phyloP scores from a whole-genome alignment of 2,888 invertebrate genomes.

The Xanthorhoe designata region DNA sequence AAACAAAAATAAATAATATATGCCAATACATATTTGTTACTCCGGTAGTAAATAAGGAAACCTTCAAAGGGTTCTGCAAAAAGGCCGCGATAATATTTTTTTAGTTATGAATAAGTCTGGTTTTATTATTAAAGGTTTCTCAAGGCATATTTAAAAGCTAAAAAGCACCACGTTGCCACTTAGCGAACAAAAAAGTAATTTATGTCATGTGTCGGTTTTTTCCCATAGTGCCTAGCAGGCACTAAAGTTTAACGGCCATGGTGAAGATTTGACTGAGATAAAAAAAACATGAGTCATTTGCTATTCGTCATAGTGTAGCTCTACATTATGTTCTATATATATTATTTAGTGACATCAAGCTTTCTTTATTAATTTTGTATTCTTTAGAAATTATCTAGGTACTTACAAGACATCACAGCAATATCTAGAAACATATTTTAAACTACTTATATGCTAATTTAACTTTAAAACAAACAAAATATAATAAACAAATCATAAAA shows the following conservation, averaged over 20 bases:
- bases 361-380: too few species aligned
- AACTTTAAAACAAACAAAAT: too few species aligned
- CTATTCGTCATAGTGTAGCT: constrained; percentile 25
- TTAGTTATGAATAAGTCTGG: constrained; percentile 2
- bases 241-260: constrained; percentile 44
- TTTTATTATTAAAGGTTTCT: constrained; percentile 10
- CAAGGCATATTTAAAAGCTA: constrained; percentile 9
- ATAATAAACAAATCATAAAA: too few species aligned
- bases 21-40: neutral
- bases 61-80: constrained; percentile 9
- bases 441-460: too few species aligned
- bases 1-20: neutral
- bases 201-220: constrained; percentile 44
- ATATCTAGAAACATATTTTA: too few species aligned
- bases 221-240: constrained; percentile 43
- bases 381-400: too few species aligned
- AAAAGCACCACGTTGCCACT: constrained; percentile 27
- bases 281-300: constrained; percentile 45
- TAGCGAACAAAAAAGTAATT: constrained; percentile 37
- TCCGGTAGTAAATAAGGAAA: constrained; percentile 15
- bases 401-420: too few species aligned
- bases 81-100: constrained; percentile 3
- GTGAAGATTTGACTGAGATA: constrained; percentile 46
- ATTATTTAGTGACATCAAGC: too few species aligned
- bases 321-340: neutral